Conservation (phyloP, 2,113 vertebrate genomes). For the Gnathonemus echidnorhynchus region DNA sequence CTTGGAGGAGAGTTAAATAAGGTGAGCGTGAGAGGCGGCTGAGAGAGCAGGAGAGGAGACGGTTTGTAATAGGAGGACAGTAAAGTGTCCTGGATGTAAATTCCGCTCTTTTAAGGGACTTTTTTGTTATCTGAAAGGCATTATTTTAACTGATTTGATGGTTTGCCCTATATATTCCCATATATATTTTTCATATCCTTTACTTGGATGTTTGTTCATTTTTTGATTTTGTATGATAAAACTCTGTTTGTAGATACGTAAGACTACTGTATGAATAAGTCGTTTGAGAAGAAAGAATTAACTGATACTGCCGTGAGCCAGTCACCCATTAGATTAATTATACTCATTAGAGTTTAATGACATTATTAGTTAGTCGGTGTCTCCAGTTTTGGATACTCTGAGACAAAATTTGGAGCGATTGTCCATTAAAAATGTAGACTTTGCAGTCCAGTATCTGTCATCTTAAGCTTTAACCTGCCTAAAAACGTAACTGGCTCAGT, state of each 20-base stretch:
- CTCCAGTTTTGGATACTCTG: neutral
- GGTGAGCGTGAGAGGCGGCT: neutral
- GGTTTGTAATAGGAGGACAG: neutral
- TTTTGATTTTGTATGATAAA: neutral
- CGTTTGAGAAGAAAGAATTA: neutral
- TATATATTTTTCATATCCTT: neutral
- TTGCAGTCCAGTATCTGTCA: neutral
- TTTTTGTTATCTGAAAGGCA: neutral
- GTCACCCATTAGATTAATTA: neutral
- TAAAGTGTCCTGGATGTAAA: neutral
- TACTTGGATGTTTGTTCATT: neutral
- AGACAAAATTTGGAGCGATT: neutral
- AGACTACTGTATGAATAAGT: neutral
- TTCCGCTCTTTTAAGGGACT: neutral
- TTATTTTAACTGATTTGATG: neutral
- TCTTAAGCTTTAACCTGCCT: neutral
- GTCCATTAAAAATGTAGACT: neutral
- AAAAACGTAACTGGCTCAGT: neutral
- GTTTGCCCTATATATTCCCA: neutral
- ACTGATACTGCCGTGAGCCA: neutral
- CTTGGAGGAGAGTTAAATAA: neutral
- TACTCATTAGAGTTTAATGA: neutral
- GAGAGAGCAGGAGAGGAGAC: neutral
- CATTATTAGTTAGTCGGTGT: neutral
- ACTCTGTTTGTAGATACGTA: neutral